A percentile compares a stretch with the other conserved stretches of the same genome.
Evolutionary conservation across 2,797 vertebrate genomes (phyloP).

Genomic region (Crypturellus tataupa): DNA sequence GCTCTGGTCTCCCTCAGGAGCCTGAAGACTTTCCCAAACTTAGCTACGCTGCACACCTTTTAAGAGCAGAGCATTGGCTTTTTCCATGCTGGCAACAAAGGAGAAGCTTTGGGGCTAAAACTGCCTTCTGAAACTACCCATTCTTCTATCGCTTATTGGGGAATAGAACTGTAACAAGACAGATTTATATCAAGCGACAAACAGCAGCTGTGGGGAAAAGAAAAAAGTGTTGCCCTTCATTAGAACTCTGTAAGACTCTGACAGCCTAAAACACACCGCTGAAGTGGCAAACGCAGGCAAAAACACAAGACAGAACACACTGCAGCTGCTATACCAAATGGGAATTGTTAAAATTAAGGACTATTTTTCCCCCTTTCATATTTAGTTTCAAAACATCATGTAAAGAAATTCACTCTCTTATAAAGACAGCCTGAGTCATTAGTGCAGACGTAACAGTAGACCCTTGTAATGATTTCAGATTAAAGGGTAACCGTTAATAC

Average conservation of each 20-base stretch:
- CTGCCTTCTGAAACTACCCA: conserved; percentile 20
- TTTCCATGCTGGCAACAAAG: neutral
- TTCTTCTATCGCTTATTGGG: conserved; percentile 45
- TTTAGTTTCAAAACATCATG: conserved; percentile 18
- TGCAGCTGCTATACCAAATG: conserved; percentile 64
- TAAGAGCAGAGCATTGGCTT: neutral
- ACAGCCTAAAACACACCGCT: conserved; percentile 27
- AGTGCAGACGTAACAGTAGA: rapidly evolving
- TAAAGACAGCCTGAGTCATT: conserved; percentile 28
- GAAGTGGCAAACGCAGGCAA: conserved; percentile 29
- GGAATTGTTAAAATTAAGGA: conserved; percentile 51
- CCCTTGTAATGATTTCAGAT: conserved; percentile 30
- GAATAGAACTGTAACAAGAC: conserved; percentile 24
- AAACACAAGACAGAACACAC: conserved; percentile 44
- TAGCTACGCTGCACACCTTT: conserved; percentile 15
- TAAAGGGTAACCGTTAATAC: conserved; percentile 27
- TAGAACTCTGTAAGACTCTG: conserved; percentile 52
- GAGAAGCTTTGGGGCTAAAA: neutral
- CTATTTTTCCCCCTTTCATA: conserved; percentile 35
- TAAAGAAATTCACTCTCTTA: conserved; percentile 41
- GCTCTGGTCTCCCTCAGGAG: conserved; percentile 5
- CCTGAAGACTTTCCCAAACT: conserved; percentile 13
- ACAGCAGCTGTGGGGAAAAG: conserved; percentile 53
- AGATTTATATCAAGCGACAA: conserved; percentile 57
- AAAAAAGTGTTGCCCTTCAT: conserved; percentile 46